Percentiles rank a stretch among this genome's conserved stretches.
phyloP scores from a whole-genome alignment of 2,888 invertebrate species.

The Agrochola lota region DNA sequence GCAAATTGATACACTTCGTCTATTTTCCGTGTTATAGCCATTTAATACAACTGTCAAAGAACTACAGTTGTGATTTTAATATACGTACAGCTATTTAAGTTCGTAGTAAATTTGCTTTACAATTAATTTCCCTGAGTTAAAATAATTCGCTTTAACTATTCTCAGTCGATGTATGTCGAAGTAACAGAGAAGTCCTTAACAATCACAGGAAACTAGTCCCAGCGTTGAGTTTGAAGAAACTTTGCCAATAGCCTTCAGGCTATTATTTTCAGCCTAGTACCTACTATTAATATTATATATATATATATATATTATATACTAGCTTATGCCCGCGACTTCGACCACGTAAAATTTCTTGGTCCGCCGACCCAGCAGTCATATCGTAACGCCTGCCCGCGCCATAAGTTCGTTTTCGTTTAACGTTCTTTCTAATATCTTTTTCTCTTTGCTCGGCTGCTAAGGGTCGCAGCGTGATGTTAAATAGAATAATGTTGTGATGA shows the following conservation, averaged over 20 bases:
- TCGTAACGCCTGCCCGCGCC: too few relatives aligned
- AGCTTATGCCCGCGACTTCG: too few relatives aligned
- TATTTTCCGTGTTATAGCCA: too few relatives aligned
- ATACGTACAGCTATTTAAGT: background rate
- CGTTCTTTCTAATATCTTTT: too few relatives aligned
- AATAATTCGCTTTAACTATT: background rate
- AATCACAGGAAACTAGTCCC: background rate
- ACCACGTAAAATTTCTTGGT: too few relatives aligned
- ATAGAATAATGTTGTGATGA: too few relatives aligned
- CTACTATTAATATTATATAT: background rate
- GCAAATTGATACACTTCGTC: background rate
- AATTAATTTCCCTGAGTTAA: background rate
- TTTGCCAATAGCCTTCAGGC: background rate
- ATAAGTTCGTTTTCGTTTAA: too few relatives aligned
- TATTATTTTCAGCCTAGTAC: background rate
- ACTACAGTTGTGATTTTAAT: too few relatives aligned
- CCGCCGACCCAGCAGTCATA: too few relatives aligned
- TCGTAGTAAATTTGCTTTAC: background rate
- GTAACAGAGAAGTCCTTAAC: background rate
- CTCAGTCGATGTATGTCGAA: background rate
- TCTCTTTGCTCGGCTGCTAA: too few relatives aligned
- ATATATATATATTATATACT: too few relatives aligned
- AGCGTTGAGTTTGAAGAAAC: background rate
- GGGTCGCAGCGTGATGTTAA: too few relatives aligned
- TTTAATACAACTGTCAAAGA: background rate